Conservation (phyloP, 1,140 invertebrate species). For the Drosophila watanabei region DNA sequence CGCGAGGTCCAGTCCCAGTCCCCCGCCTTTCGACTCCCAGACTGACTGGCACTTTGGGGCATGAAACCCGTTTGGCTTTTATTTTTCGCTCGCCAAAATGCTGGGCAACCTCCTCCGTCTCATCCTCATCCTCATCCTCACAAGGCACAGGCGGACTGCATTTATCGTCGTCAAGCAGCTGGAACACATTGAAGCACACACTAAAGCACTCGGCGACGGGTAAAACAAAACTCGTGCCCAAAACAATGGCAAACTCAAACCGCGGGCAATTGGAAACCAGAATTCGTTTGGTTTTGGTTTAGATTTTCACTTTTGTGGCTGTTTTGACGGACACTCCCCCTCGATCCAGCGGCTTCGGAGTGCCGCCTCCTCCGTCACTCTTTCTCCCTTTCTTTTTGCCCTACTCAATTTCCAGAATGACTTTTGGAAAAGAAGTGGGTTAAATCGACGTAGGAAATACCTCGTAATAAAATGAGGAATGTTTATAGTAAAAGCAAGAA, state of each 20-base stretch:
- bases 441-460: constrained; percentile 11
- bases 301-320: constrained; percentile 82
- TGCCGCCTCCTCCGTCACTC: constrained; percentile 4
- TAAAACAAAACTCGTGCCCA: constrained; percentile 55
- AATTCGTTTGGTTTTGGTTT: constrained; percentile 80
- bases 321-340: constrained; percentile 56
- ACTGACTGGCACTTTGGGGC: constrained; percentile 68
- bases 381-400: constrained; percentile 29
- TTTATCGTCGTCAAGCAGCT: constrained; percentile 79
- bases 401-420: constrained; percentile 39
- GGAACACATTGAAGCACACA: constrained; percentile 63
- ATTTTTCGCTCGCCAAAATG: constrained; percentile 45
- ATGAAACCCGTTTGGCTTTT: constrained; percentile 65
- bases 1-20: constrained; percentile 26
- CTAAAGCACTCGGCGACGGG: not conserved
- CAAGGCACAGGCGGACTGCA: constrained; percentile 13
- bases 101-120: constrained; percentile 18
- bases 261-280: constrained; percentile 82
- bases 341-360: not conserved
- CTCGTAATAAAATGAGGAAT: not conserved
- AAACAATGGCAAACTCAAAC: constrained; percentile 79
- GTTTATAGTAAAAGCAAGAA: not conserved
- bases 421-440: not conserved
- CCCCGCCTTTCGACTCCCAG: constrained; percentile 34
- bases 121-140: not conserved